Evolutionary conservation across 2,888 invertebrate genomes (phyloP).

Genomic region (Venustoraphidia nigricollis): DNA sequence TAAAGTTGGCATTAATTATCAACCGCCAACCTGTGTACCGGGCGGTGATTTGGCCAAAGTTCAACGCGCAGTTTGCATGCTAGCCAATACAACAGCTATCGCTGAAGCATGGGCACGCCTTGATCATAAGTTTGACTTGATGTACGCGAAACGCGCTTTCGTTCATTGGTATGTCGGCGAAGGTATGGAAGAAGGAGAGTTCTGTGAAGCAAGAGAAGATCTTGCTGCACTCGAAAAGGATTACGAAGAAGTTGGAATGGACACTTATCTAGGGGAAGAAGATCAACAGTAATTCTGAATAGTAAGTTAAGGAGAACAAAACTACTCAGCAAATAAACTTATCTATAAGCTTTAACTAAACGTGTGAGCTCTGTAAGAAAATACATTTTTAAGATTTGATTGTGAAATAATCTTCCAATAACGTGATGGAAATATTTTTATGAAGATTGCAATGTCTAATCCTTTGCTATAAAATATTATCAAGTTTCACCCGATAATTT

Average conservation of each 20-base stretch:
- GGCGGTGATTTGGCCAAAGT: slow-evolving; percentile 41
- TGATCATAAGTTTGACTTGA: slow-evolving; percentile 51
- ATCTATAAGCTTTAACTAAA: no score
- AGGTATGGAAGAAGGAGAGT: slow-evolving; percentile 68
- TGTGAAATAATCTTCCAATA: no score
- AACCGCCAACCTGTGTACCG: slow-evolving; percentile 30
- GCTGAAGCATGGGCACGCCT: slow-evolving; percentile 51
- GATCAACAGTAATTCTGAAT: neutral
- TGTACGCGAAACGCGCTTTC: slow-evolving; percentile 53
- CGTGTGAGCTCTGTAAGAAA: no score
- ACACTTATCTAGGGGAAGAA: slow-evolving; percentile 33
- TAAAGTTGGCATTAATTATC: slow-evolving; percentile 33
- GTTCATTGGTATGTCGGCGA: slow-evolving; percentile 68
- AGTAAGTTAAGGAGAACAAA: no score
- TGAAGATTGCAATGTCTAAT: no score
- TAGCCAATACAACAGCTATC: slow-evolving; percentile 51
- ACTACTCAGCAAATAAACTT: no score
- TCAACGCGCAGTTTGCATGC: slow-evolving; percentile 48
- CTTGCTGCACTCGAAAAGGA: slow-evolving; percentile 52
- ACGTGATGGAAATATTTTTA: no score
- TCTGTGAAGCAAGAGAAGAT: slow-evolving; percentile 63
- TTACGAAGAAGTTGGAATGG: slow-evolving; percentile 55
- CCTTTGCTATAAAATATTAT: no score
- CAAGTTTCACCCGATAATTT: no score
- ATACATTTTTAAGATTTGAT: no score